A percentile compares a stretch with the other conserved stretches of the same genome.
These are phyloP conservation scores for Rallus crepitans DNA, from an alignment of 2,797 vertebrate species.

Conservation along the genomic window DNA sequence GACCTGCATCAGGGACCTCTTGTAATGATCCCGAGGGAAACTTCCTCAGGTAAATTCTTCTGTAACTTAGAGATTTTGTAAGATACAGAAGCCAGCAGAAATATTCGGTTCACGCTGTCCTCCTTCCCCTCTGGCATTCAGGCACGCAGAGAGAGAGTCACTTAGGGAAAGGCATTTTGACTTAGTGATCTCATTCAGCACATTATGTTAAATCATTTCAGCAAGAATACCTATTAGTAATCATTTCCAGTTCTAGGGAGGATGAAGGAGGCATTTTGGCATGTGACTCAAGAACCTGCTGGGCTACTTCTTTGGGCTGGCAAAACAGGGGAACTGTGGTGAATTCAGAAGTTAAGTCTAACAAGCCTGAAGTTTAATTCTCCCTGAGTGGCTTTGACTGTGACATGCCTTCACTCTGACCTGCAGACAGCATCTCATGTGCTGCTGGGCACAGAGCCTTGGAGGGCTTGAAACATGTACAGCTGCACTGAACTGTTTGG, in stretches of 20 bases:
- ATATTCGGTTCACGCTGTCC: not conserved
- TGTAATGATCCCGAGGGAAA: not conserved
- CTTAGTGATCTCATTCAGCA: conserved; percentile 64
- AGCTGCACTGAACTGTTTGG: not conserved
- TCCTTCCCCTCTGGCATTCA: conserved; percentile 54
- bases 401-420: not conserved
- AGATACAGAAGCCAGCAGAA: conserved; percentile 37
- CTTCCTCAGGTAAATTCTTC: not conserved
- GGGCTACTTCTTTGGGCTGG: conserved; percentile 54
- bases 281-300: conserved; percentile 52
- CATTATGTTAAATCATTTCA: conserved; percentile 62
- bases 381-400: conserved; percentile 29
- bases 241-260: conserved; percentile 23
- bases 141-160: conserved; percentile 25
- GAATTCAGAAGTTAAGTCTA: conserved; percentile 36
- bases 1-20: not conserved
- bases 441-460: conserved; percentile 6
- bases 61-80: not conserved
- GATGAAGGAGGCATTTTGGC: conserved; percentile 47
- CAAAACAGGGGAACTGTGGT: conserved; percentile 3
- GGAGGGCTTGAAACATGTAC: not conserved
- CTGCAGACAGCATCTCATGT: not conserved
- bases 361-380: conserved; percentile 36
- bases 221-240: conserved; percentile 58
- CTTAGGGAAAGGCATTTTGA: conserved; percentile 62